Evolutionary conservation across 2,888 invertebrate species (phyloP), one percentile per base, ranked within the genome.

Genomic region (Hemaris fuciformis): DNA sequence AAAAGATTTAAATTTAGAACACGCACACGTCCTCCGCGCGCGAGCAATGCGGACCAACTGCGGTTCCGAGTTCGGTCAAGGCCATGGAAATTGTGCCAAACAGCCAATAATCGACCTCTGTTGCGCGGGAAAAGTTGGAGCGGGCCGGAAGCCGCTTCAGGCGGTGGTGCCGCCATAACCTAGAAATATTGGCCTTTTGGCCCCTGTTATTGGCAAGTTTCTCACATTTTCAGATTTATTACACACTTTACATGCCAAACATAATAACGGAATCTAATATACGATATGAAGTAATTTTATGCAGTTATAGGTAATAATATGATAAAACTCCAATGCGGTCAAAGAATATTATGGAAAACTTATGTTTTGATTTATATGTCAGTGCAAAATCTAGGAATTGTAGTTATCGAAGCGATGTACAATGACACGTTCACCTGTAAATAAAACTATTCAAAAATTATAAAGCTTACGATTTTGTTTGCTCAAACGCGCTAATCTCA

Each of bases 61-160:
- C 87, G 84, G 89, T 68, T 67, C 66, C 61, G 67, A 66, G 76
- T 66, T 68, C 83, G 91, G 90, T 90, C 92, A 90, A 91, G 91
- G 91, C 66, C 88, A 71, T 62, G 82, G 80, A 85, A 90, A 91
- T 79, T 87, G 86, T 89, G 91, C 88, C 91, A 91, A 80, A 67
- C 80, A 72, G 75, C 77, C 79, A 76, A 75, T 77, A 79, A 77
- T 79, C 80, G 75, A 74, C 77, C 74, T 76, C 73, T 76, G 79
- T 72, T 85, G 85, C 86, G 89, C 88, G 89, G 88, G 87, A 88
- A 89, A 85, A 62, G 65, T 69, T 65, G 61, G 64, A 66, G 61
- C 65, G 66, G 72, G 71, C 69, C 70, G 74, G 72, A 73, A 75
- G 65, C 67, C 60, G 59, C 58, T 62, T 59, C 66, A 71, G 63